Percentiles rank a stretch among this genome's conserved stretches.
These are phyloP conservation scores for Oncopodura yosiiana DNA, from an alignment of 1,140 invertebrate species.

Conservation along the genomic window DNA sequence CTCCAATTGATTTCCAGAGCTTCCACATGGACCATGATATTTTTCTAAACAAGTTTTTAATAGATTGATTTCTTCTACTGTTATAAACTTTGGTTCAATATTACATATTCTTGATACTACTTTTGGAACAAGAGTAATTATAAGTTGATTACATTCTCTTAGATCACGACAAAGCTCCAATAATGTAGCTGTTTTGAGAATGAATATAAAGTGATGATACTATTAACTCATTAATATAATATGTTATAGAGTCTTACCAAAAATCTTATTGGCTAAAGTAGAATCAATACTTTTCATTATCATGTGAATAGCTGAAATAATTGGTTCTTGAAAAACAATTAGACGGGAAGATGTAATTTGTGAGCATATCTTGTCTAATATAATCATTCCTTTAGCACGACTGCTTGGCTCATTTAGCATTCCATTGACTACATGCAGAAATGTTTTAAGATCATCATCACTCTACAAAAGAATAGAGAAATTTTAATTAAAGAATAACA, in stretches of 20 bases:
- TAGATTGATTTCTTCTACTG: slow-evolving; percentile 14
- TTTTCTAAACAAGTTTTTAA: slow-evolving; percentile 22
- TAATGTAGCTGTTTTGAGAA: too few relatives aligned
- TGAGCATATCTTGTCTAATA: slow-evolving; percentile 12
- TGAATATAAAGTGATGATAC: too few relatives aligned
- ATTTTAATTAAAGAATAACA: neutral
- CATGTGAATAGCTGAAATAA: slow-evolving; percentile 21
- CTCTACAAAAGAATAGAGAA: slow-evolving; percentile 10
- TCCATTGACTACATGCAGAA: slow-evolving; percentile 14
- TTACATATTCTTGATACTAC: slow-evolving; percentile 14
- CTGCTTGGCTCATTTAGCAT: slow-evolving; percentile 25
- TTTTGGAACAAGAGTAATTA: slow-evolving; percentile 23
- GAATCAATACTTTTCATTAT: slow-evolving; percentile 17
- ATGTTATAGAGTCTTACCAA: slow-evolving; percentile 4
- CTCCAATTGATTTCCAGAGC: slow-evolving; percentile 22
- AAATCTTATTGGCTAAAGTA: neutral
- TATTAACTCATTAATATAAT: neutral
- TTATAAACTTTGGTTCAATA: neutral
- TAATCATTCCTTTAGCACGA: slow-evolving; percentile 14
- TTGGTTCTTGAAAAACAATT: slow-evolving; percentile 16
- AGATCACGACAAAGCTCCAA: slow-evolving; percentile 19
- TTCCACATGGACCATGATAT: slow-evolving; percentile 31
- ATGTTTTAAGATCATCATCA: slow-evolving; percentile 20
- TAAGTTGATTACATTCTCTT: slow-evolving; percentile 19
- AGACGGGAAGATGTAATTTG: slow-evolving; percentile 8